phyloP scores from a whole-genome alignment of 2,113 vertebrate genomes.

The Capreolus pygargus region DNA sequence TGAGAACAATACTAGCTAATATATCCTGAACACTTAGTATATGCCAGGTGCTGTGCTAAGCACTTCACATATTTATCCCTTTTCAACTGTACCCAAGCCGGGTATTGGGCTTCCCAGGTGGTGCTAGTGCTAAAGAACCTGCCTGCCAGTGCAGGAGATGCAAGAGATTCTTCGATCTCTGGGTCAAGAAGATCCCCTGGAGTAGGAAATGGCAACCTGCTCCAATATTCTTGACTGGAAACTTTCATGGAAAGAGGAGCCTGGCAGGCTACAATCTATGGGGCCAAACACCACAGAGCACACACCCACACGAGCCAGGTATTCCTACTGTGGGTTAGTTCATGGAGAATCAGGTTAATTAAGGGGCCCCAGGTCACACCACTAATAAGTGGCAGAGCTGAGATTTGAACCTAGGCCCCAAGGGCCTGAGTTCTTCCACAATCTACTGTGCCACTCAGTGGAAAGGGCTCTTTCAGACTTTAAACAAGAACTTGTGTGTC shows the following conservation, averaged over 20 bases:
- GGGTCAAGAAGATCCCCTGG: background rate
- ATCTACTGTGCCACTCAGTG: rapidly evolving
- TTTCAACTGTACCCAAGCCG: background rate
- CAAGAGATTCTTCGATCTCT: background rate
- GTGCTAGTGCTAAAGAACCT: background rate
- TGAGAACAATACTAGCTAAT: background rate
- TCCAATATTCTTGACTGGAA: background rate
- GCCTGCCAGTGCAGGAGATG: background rate
- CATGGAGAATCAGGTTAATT: background rate
- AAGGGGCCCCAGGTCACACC: background rate
- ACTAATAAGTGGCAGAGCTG: background rate
- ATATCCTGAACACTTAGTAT: rapidly evolving
- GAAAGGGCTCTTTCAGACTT: background rate
- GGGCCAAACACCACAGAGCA: background rate
- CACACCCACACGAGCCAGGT: background rate
- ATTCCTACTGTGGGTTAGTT: background rate
- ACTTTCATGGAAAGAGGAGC: background rate
- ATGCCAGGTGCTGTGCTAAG: background rate
- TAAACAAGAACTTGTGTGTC: background rate
- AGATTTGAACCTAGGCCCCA: background rate
- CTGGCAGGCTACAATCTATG: background rate
- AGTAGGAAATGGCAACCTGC: background rate
- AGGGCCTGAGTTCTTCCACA: background rate
- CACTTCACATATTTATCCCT: rapidly evolving
- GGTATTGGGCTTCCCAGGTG: background rate